Base-by-base conservation (phyloP, 2,888 invertebrate genomes). In the Coenonympha arcania region DNA sequence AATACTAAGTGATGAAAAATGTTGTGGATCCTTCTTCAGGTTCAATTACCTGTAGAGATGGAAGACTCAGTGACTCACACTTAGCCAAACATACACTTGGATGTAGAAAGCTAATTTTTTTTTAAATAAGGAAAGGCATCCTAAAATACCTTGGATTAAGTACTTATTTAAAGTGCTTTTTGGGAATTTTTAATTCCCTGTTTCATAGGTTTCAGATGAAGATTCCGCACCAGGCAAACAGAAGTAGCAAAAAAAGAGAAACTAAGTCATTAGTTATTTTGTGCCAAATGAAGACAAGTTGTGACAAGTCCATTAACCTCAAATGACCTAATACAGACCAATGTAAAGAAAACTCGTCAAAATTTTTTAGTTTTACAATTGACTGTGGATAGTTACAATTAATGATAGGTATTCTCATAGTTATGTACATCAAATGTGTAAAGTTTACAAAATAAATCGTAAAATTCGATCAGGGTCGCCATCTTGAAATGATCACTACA, bases 261-360 rank as follows among this genome's bases (percentile, higher is more conserved):
- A 33, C 15, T 16, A 16, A 33, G 16, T 16, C 31, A 2, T 33
- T 15, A 16, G 15, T 33, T 16, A 3, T 8, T 3, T 16, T 33
- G 13, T 15, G 15, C 24, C 18, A 18, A 19, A 19, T 11, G 26
- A 6, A 57, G 60, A 73, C 81, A 73, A 54, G 80, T 79, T 64
- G 43, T 52, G 65, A 80, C 79, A 78, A 58, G 80, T 80, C 79
- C 76, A 68, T 44, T 68, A 73, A 79, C 75, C 77, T 65, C 52
- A 31, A 11, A 28, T 64, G 65, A 71, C 66, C 37, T 22, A 30
- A 39, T 43, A 46, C 9, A 42, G 16, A 20, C 20, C n/a, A 15
- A 18, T 39, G 11, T 9, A 9, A 8, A 19, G n/a, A 22, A 1
- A 28, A n/a, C 6, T 6, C 8, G 15, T 1, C 1, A 30, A 15